Percentiles rank a stretch among this genome's conserved stretches.
Evolutionary conservation across 2,888 invertebrate species (phyloP).

Genomic region (Drosophila paranaensis): DNA sequence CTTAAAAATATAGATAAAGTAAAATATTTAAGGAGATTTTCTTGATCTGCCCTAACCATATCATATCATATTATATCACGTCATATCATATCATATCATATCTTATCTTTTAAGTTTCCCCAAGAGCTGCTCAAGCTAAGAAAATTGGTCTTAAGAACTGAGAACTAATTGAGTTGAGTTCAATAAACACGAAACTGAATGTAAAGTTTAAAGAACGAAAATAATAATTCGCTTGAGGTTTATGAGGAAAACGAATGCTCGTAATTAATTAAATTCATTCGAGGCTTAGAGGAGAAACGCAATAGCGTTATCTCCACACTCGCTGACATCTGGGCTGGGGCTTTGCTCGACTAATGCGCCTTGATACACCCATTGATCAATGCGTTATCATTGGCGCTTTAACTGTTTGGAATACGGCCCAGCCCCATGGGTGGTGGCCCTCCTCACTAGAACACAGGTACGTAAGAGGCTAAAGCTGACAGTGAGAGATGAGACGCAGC

Average conservation of each 20-base stretch:
- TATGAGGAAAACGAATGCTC: background rate
- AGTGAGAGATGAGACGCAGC: constrained; percentile 44
- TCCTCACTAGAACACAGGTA: background rate
- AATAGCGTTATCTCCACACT: background rate
- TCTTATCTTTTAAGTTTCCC: too few relatives aligned
- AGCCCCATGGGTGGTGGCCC: background rate
- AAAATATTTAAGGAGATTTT: too few relatives aligned
- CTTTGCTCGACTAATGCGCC: constrained; percentile 44
- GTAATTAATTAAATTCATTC: constrained; percentile 13
- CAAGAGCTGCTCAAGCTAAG: too few relatives aligned
- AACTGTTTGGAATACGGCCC: constrained; percentile 32
- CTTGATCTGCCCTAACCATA: too few relatives aligned
- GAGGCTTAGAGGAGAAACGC: constrained; percentile 6
- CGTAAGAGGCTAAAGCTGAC: constrained; percentile 31
- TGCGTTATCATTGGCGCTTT: constrained; percentile 39
- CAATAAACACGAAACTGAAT: background rate
- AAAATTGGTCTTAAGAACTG: too few relatives aligned
- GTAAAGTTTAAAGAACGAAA: background rate
- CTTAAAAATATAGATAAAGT: too few relatives aligned
- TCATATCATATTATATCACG: too few relatives aligned
- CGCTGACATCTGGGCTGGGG: constrained; percentile 34
- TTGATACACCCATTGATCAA: constrained; percentile 60
- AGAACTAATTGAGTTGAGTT: background rate
- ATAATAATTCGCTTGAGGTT: background rate
- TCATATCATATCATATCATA: too few relatives aligned